Conservation (phyloP, 2,113 vertebrate species). For the Manacus vitellinus region DNA sequence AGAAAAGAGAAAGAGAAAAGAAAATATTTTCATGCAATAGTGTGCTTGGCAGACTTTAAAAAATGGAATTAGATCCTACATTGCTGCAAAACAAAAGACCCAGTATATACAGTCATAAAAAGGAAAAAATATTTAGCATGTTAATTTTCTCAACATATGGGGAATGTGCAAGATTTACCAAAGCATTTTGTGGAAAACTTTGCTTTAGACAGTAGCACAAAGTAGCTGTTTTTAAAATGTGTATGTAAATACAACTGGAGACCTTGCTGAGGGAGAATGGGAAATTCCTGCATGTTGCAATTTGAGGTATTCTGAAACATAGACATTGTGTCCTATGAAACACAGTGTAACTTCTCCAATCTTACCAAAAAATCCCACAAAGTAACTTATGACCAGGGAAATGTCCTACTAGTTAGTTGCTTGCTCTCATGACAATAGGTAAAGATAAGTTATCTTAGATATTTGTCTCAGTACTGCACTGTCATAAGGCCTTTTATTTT, state of each 20-base stretch:
- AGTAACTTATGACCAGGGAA: not conserved
- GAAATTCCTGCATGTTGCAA: not conserved
- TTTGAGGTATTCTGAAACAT: not conserved
- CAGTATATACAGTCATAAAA: not conserved
- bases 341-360: not conserved
- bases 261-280: not conserved
- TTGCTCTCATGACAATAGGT: not conserved
- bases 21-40: not conserved
- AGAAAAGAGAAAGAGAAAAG: not conserved
- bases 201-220: not conserved
- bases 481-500: not conserved
- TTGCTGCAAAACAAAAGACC: not conserved
- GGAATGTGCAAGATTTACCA: not conserved
- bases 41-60: constrained; percentile 15
- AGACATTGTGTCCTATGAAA: not conserved
- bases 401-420: not conserved
- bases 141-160: not conserved
- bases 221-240: not conserved
- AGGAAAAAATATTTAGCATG: not conserved
- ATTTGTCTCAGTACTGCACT: not conserved
- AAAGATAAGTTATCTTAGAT: constrained; percentile 16
- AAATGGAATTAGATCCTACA: constrained; percentile 16
- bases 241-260: not conserved
- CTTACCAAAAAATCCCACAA: not conserved
- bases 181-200: not conserved